Percentiles rank a stretch among this genome's conserved stretches.
Conservation (phyloP, 37 sponge, comb jelly and placozoan species). For the Lycopodina hypogea region DNA sequence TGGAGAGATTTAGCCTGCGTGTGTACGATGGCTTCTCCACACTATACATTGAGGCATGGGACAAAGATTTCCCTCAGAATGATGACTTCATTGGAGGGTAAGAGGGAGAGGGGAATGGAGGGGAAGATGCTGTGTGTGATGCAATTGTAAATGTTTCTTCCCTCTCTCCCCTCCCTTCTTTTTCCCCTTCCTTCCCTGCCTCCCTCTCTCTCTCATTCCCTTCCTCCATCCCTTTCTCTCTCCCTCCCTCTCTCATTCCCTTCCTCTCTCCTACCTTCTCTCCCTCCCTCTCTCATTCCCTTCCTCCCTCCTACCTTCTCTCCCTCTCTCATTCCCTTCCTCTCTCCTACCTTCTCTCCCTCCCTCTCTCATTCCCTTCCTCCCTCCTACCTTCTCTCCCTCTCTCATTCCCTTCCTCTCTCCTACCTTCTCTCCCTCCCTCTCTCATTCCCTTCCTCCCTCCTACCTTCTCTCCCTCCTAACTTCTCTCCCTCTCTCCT, state of each 20-base stretch:
- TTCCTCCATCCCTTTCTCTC: conserved; percentile 10
- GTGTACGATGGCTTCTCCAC: conserved; percentile 67
- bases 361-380: too few relatives aligned
- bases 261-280: not conserved
- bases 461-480: not conserved
- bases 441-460: not conserved
- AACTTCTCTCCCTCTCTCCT: not conserved
- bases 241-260: not conserved
- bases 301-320: too few relatives aligned
- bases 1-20: conserved; percentile 81
- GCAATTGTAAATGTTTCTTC: not conserved
- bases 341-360: too few relatives aligned
- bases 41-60: conserved; percentile 84
- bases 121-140: too few relatives aligned
- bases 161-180: not conserved
- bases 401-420: too few relatives aligned
- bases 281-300: not conserved
- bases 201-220: conserved; percentile 22
- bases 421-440: too few relatives aligned
- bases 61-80: conserved; percentile 65
- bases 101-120: not conserved
- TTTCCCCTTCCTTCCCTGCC: conserved; percentile 13
- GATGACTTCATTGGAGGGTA: conserved; percentile 94
- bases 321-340: too few relatives aligned
- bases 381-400: too few relatives aligned